Evolutionary conservation across 2,797 vertebrate species (phyloP), one percentile per base, ranked within the genome.

Genomic region (Acestrorhynchus altus): DNA sequence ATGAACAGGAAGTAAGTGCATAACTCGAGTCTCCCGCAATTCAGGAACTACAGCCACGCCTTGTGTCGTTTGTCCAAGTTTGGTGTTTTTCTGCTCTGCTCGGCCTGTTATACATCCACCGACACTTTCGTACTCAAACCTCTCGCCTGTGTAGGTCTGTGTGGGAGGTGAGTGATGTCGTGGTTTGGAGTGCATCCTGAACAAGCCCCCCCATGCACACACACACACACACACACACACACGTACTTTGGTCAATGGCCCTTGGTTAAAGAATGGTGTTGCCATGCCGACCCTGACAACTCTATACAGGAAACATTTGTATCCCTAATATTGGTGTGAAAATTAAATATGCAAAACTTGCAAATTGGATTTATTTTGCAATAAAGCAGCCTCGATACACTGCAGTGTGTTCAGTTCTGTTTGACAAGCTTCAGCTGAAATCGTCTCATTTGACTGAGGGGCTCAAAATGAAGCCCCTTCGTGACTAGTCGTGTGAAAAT

Each of bases 281-380:
- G 72, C 64, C 76, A 78, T 59, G 64, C 72, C 70, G 74, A 83
- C 79, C 35, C 51, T 57, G 72, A 72, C 66, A 76, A 68, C 72
- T 77, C 69, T 76, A 76, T 75, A 68, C 35, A 64, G 31, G 42
- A 81, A 83, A 81, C 71, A 44, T 54, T 78, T 72, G 72, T 68
- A 42, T 56, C 18, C 56, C 61, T 49, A 67, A 76, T 79, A 78
- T 83, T 75, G 57, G 68, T 72, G 78, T 78, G 60, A 81, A 78
- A 76, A 78, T 76, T 31, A 64, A 74, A 56, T 44, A 56, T 52
- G 65, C 52, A 61, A 69, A 72, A 49, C 13, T 60, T 40, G 49
- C 22, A 69, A 77, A 71, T 64, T 28, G 65, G 47, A 51, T 61
- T 63, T 78, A 65, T 42, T 71, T 24, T 44, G 46, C 79, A 74